These are phyloP conservation scores for Tribolium madens DNA, from an alignment of 1,140 invertebrate species.

Conservation along the genomic window DNA sequence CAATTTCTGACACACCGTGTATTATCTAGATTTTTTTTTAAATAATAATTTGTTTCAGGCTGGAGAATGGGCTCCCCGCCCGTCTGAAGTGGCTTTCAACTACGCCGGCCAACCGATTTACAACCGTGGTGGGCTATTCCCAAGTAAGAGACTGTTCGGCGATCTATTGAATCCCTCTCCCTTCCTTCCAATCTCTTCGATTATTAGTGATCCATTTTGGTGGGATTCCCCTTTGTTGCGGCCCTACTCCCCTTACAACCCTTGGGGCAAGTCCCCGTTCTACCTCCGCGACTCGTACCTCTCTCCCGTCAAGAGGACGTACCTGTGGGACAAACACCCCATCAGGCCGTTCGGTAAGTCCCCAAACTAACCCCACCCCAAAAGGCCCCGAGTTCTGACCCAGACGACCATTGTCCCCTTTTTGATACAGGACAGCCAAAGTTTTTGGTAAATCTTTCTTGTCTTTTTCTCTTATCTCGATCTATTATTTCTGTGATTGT, in stretches of 20 bases:
- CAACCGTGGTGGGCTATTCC: slow-evolving; percentile 72
- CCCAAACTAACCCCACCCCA: slow-evolving; percentile 30
- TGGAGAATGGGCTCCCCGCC: slow-evolving; percentile 73
- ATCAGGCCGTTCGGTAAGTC: slow-evolving; percentile 85
- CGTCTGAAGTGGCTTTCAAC: slow-evolving; percentile 76
- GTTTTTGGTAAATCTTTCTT: slow-evolving; percentile 28
- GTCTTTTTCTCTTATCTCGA: slow-evolving; percentile 15
- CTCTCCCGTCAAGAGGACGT: slow-evolving; percentile 88
- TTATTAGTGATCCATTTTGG: slow-evolving; percentile 88
- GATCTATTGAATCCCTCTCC: slow-evolving; percentile 83
- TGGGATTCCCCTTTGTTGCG: slow-evolving; percentile 82
- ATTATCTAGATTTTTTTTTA: too few species aligned
- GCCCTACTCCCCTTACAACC: slow-evolving; percentile 75
- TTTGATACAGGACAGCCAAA: slow-evolving; percentile 44
- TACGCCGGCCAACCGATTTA: slow-evolving; percentile 79
- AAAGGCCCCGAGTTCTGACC: slow-evolving; percentile 1
- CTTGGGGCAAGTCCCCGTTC: slow-evolving; percentile 77
- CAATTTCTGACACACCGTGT: too few species aligned
- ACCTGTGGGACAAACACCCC: slow-evolving; percentile 89
- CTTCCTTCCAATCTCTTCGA: slow-evolving; percentile 79
- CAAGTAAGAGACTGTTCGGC: slow-evolving; percentile 75
- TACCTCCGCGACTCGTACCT: slow-evolving; percentile 88
- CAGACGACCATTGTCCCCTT: slow-evolving; percentile 28
- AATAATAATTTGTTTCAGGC: slow-evolving; percentile 63
- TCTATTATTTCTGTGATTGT: slow-evolving; percentile 25